These are phyloP conservation scores for Barypeithes pellucidus DNA, from an alignment of 2,888 invertebrate species.

Conservation along the genomic window DNA sequence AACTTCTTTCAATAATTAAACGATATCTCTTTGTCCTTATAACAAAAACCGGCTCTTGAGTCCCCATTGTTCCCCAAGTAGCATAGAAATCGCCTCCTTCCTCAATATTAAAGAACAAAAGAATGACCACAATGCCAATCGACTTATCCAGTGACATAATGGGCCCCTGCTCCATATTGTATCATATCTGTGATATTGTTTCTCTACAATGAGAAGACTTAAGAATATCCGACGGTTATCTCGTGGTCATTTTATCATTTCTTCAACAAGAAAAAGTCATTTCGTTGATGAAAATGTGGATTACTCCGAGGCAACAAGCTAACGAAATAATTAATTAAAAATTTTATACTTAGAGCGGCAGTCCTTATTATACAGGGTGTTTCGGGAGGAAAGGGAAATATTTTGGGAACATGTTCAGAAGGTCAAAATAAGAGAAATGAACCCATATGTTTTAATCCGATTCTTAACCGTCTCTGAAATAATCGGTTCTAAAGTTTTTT, in stretches of 20 bases:
- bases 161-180: conserved; percentile 68
- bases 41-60: conserved; percentile 40
- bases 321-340: too few relatives aligned
- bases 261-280: conserved; percentile 12
- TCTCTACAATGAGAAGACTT: conserved; percentile 67
- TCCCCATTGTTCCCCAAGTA: conserved; percentile 44
- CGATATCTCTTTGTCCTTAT: conserved; percentile 26
- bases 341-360: too few relatives aligned
- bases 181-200: conserved; percentile 70
- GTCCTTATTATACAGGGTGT: too few relatives aligned
- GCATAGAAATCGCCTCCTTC: conserved; percentile 58
- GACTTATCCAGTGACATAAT: conserved; percentile 69
- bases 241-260: conserved; percentile 48
- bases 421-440: too few relatives aligned
- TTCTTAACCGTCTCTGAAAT: too few relatives aligned
- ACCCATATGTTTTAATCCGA: too few relatives aligned
- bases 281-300: background rate
- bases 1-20: conserved; percentile 20
- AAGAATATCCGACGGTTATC: conserved; percentile 48
- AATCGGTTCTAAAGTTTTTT: too few relatives aligned
- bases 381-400: too few relatives aligned
- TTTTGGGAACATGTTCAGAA: too few relatives aligned
- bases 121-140: conserved; percentile 68
- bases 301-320: background rate
- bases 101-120: conserved; percentile 69